phyloP scores from a whole-genome alignment of 2,888 invertebrate genomes.

The Onthophagus sagittarius region DNA sequence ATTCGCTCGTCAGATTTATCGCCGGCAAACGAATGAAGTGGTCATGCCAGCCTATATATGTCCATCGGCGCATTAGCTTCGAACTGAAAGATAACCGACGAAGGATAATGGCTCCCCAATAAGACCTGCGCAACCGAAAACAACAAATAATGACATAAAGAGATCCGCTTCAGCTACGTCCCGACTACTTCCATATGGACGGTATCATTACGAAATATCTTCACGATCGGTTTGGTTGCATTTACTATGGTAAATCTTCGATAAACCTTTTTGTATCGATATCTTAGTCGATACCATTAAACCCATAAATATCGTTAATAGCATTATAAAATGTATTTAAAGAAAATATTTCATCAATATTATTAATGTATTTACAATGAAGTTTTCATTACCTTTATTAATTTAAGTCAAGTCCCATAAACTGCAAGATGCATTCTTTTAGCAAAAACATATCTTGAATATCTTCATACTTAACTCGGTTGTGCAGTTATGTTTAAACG shows the following conservation, averaged over 20 bases:
- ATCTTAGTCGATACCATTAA: neutral
- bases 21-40: neutral
- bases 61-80: neutral
- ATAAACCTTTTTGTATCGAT: neutral
- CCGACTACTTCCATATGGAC: neutral
- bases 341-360: too few species aligned
- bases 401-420: too few species aligned
- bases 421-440: neutral
- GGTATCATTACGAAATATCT: conserved; percentile 5
- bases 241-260: neutral
- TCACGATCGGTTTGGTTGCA: conserved; percentile 5
- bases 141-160: conserved; percentile 12
- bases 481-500: too few species aligned
- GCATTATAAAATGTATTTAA: neutral
- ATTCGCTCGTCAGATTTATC: neutral
- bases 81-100: neutral
- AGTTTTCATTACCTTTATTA: too few species aligned
- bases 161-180: neutral
- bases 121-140: conserved; percentile 4
- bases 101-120: neutral
- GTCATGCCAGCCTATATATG: neutral
- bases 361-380: too few species aligned
- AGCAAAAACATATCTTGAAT: conserved; percentile 1
- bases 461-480: conserved; percentile 4
- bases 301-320: neutral